Base-by-base conservation (phyloP, 2,888 invertebrate genomes). In the Lithophane ornitopus region DNA sequence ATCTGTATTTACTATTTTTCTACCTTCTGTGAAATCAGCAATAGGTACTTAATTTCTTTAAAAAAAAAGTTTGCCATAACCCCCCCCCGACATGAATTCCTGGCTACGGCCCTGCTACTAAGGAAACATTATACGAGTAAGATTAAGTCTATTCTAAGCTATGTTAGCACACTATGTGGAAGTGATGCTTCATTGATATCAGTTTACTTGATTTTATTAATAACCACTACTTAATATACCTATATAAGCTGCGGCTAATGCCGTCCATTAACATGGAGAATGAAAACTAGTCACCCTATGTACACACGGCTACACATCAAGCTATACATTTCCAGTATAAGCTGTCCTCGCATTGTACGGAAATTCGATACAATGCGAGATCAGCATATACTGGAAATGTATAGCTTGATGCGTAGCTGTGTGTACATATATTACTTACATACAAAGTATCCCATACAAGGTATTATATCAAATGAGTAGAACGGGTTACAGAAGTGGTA, bases 401-500 rank as follows among this genome's bases (percentile, higher is more conserved):
- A 6, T 34, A 34, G 34, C 34, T 4, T 34, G 34, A 34, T 34
- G n/a, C n/a, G n/a, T 34, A 34, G 34, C 34, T 34, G 34, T 34
- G 34, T 34, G 6, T 34, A 34, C 34, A 34, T 34, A 34, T n/a
- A n/a, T n/a, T n/a, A n/a, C n/a, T n/a, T 59, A 49, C 19, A 34
- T 39, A 78, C 59, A 71, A 65, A 52, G 63, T 72, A 73, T 66
- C 26, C 41, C 65, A 56, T 41, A 67, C 39, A 44, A 54, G 19
- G 26, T 71, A 52, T 63, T 63, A 54, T 81, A 78, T 70, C 44
- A 65, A 71, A 82, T 69, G 68, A 74, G 34, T 59, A 68, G 34
- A 74, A 82, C 68, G 56, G 41, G 82, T 82, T 74, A 56, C 54
- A 19, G 14, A 39, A 34, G 61, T 67, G 61, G 66, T 66, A 69